phyloP scores from a whole-genome alignment of 2,888 invertebrate genomes.

The Mycalesis mineus region DNA sequence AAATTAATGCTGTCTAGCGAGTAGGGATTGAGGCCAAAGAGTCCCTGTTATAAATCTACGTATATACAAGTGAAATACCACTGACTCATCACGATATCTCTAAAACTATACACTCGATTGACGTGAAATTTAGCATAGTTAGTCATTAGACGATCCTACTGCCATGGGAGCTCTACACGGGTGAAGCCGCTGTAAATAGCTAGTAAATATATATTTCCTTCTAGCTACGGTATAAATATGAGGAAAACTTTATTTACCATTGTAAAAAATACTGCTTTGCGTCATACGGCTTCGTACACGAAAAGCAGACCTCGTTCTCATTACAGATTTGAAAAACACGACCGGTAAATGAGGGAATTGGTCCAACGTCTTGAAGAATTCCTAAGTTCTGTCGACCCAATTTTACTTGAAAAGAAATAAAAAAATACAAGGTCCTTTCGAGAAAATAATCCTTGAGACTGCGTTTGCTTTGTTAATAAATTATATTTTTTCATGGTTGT shows the following conservation, averaged over 20 bases:
- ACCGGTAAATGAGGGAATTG: conserved; percentile 17
- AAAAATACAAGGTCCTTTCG: neutral
- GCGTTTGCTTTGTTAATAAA: neutral
- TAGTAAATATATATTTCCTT: no score
- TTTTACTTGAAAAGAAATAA: neutral
- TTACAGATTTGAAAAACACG: conserved; percentile 24
- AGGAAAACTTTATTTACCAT: conserved; percentile 13
- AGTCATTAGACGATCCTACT: no score
- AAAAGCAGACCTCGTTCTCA: conserved; percentile 27
- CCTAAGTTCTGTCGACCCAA: neutral
- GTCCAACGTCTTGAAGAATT: conserved; percentile 3
- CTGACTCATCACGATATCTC: no score
- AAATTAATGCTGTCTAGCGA: no score
- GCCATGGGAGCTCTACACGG: no score
- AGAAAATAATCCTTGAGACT: neutral
- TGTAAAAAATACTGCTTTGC: conserved; percentile 20
- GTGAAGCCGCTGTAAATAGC: no score
- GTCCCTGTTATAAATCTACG: no score
- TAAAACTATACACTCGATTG: no score
- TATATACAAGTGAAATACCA: no score
- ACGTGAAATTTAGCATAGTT: no score
- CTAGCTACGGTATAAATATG: neutral
- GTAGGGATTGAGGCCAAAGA: no score
- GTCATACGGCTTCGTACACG: conserved; percentile 20
- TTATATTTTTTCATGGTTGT: no score